Conservation (phyloP, 2,113 vertebrate genomes). For the Tyto alba region DNA sequence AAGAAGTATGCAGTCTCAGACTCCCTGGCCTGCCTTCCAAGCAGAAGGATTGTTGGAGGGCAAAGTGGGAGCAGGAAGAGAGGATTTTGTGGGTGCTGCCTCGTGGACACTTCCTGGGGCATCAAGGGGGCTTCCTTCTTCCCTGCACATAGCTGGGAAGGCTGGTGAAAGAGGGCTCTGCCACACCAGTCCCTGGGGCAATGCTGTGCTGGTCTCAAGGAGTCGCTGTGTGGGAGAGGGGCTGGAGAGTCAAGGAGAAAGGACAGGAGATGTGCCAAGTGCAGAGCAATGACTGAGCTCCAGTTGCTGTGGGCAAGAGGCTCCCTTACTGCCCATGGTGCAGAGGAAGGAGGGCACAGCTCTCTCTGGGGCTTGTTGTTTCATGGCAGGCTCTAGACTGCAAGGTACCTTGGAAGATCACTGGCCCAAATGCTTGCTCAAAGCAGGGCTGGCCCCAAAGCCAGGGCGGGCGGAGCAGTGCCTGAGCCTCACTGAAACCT, state of each 20-base stretch:
- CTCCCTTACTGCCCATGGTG: background rate
- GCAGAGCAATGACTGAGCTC: background rate
- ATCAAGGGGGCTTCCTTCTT: background rate
- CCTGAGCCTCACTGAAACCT: background rate
- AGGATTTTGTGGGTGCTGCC: background rate
- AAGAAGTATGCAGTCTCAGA: background rate
- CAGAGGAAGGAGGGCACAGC: background rate
- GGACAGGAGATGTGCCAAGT: background rate
- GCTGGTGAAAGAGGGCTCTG: too few species aligned
- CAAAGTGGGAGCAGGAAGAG: background rate
- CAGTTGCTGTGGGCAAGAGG: background rate
- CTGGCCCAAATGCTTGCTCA: background rate
- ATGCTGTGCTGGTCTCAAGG: too few species aligned
- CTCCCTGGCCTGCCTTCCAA: background rate
- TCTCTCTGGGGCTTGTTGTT: background rate
- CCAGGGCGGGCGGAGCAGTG: background rate
- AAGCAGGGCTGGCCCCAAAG: background rate
- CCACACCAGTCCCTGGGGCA: too few species aligned
- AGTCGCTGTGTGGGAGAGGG: background rate
- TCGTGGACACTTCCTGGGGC: background rate
- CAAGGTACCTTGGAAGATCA: background rate
- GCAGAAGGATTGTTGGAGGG: background rate
- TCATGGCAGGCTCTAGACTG: background rate
- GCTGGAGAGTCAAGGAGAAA: background rate
- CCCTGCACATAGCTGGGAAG: background rate